Percentiles rank a stretch among this genome's conserved stretches.
Evolutionary conservation across 2,113 vertebrate genomes (phyloP).

Genomic region (Corythornis madagascariensis): DNA sequence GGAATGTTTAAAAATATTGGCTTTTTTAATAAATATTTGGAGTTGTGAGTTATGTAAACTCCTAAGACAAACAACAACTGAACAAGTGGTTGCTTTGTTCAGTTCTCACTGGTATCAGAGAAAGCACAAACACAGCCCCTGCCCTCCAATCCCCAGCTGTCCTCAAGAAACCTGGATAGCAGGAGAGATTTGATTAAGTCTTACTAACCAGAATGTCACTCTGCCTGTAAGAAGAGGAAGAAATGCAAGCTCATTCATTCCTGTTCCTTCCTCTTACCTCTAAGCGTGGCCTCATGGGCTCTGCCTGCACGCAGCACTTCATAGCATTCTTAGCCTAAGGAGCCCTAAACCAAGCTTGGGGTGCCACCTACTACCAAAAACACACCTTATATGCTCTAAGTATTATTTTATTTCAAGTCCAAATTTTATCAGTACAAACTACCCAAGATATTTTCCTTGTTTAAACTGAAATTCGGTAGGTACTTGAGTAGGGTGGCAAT

Average conservation of each 20-base stretch:
- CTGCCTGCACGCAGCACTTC: background rate
- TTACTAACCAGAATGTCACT: background rate
- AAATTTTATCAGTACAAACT: background rate
- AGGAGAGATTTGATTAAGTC: background rate
- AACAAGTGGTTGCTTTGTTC: background rate
- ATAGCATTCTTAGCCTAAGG: background rate
- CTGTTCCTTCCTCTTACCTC: background rate
- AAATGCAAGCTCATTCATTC: background rate
- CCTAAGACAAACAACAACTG: background rate
- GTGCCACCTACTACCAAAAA: background rate
- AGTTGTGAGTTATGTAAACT: background rate
- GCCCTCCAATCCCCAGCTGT: background rate
- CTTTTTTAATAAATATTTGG: background rate
- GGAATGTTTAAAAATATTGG: background rate
- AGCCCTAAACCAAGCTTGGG: background rate
- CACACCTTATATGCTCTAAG: background rate
- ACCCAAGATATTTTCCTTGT: background rate
- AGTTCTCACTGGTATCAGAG: background rate
- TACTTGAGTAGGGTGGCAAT: background rate
- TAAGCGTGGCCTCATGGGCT: background rate
- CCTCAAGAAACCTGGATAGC: background rate
- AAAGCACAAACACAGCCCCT: background rate
- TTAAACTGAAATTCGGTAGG: background rate
- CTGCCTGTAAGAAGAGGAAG: background rate
- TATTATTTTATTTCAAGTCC: background rate